These are phyloP conservation scores for Gracilinanus agilis DNA, from an alignment of 2,113 vertebrate species.

Conservation along the genomic window DNA sequence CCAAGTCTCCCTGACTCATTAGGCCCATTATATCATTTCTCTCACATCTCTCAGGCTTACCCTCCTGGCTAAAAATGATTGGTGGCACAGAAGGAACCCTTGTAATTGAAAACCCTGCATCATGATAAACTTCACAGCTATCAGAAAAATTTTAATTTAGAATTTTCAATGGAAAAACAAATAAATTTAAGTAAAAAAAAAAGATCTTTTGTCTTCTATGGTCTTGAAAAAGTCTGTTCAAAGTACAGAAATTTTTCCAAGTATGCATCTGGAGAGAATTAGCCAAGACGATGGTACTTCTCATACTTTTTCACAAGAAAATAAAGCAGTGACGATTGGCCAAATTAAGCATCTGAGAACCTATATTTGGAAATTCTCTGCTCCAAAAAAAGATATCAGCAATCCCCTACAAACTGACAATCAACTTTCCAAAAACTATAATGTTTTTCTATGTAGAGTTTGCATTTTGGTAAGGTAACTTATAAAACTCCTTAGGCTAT, in stretches of 20 bases:
- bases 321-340: constrained; percentile 65
- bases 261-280: not conserved
- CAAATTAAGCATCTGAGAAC: constrained; percentile 66
- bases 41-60: not conserved
- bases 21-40: not conserved
- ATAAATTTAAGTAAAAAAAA: not conserved
- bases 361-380: constrained; percentile 56
- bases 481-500: not conserved
- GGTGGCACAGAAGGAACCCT: not conserved
- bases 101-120: not conserved
- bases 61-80: constrained; percentile 20
- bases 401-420: constrained; percentile 32
- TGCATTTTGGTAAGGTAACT: not conserved
- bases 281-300: not conserved
- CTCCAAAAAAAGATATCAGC: constrained; percentile 63
- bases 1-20: not conserved
- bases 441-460: not conserved
- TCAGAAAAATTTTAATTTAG: constrained; percentile 60
- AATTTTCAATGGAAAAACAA: constrained; percentile 1
- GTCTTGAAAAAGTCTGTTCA: not conserved
- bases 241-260: constrained; percentile 57
- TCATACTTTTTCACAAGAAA: constrained; percentile 66
- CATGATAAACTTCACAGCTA: constrained; percentile 39
- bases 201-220: not conserved
- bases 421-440: not conserved